A percentile compares a stretch with the other conserved stretches of the same genome.
Evolutionary conservation across 2,113 vertebrate genomes (phyloP).

Genomic region (Himantopus leucocephalus): DNA sequence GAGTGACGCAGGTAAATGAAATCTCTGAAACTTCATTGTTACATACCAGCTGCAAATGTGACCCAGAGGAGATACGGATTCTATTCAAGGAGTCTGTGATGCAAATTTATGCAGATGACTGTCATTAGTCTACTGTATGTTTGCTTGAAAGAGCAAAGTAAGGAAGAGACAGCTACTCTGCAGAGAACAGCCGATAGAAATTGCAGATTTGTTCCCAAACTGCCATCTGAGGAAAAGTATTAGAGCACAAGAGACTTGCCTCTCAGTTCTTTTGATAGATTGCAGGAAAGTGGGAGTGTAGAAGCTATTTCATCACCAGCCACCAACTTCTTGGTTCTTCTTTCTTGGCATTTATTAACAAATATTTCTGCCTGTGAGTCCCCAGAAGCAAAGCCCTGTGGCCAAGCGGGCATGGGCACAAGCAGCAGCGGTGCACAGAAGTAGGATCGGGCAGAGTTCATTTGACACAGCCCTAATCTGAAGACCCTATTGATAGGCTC

Average conservation of each 20-base stretch:
- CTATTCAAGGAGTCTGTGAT: neutral
- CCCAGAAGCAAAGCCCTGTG: neutral
- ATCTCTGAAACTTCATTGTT: neutral
- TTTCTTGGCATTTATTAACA: neutral
- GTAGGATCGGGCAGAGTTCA: neutral
- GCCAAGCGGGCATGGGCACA: neutral
- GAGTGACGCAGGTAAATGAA: neutral
- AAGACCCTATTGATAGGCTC: too few species aligned
- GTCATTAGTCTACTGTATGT: neutral
- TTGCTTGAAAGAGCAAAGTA: neutral
- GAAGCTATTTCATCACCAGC: neutral
- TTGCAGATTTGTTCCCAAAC: neutral
- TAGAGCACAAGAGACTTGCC: neutral
- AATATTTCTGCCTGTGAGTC: accelerated
- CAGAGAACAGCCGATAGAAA: neutral
- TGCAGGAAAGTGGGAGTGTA: neutral
- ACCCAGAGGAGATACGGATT: neutral
- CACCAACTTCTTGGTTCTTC: neutral
- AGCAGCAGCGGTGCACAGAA: neutral
- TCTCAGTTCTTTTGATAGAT: neutral
- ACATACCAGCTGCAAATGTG: neutral
- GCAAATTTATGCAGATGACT: constrained; percentile 22
- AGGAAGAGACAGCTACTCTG: neutral
- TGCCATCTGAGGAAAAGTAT: neutral
- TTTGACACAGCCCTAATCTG: neutral